Base-by-base conservation (phyloP, 1,140 invertebrate species). In the Rhizoglyphus robini region DNA sequence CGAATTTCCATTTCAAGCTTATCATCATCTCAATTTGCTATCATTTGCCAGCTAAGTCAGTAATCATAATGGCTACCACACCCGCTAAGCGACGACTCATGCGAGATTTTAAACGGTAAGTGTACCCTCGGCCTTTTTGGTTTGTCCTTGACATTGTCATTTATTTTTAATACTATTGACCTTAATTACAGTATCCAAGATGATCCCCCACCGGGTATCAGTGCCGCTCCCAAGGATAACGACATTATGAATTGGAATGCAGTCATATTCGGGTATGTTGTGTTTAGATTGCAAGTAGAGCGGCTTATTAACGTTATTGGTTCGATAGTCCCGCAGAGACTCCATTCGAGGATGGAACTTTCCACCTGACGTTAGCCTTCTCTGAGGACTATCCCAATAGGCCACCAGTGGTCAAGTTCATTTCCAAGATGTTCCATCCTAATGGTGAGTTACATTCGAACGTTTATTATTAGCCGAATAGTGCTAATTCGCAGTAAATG, bases 361-460 rank as follows among this genome's bases (percentile, higher is more conserved):
- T 99, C 78, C 97, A 98, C 81, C 81, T 99, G 74, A 96, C 91
- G 70, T 90, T 99, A 82, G 93, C 97, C 83, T 99, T 99, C 78
- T 97, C 93, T 74, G 96, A 99, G 84, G 95, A 98, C 82, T 99
- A 99, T 81, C 96, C 96, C 67, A 98, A 99, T 80, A 99, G 98
- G 84, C 95, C 96, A 71, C 96, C 96, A 59, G 95, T 90, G 73
- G 96, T 99, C 62, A 83, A 93, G 81, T 99, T 99, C 82, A 88
- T 96, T 66, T 97, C 94, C 72, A 95, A 96, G 83, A 94, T 96
- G 95, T 99, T 99, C 80, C 96, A 99, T 83, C 96, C 96, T 65
- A 99, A 99, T 83, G 61, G 66, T 67, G 58, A 3, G 58, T 48
- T 31, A n/a, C 25, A 41, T n/a, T 51, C 15, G 36, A 51, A 13